phyloP scores from a whole-genome alignment of 2,113 vertebrate genomes.

The Semicossyphus pulcher region DNA sequence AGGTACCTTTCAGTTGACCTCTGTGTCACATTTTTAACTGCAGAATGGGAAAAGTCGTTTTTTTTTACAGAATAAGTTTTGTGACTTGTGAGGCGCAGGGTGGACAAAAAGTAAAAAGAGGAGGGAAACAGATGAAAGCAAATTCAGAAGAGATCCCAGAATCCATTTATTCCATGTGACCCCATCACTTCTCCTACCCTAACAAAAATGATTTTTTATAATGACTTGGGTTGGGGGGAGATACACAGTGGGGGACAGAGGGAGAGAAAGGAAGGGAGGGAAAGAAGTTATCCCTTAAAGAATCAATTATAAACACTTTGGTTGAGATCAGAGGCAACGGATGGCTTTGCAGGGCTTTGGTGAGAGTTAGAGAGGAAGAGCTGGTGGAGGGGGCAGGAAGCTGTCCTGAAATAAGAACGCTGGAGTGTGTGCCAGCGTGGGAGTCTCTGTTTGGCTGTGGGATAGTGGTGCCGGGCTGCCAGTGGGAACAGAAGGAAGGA shows the following conservation, averaged over 20 bases:
- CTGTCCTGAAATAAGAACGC: constrained; percentile 50
- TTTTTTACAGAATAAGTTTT: constrained; percentile 22
- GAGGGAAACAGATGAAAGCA: constrained; percentile 12
- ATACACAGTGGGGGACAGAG: constrained; percentile 1
- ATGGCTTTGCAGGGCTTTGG: constrained; percentile 55
- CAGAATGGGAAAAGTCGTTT: constrained; percentile 15
- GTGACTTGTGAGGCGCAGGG: constrained; percentile 1
- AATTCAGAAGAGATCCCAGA: constrained; percentile 39
- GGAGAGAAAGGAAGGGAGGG: constrained; percentile 3
- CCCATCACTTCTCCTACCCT: constrained; percentile 25
- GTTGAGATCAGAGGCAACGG: constrained; percentile 69
- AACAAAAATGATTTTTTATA: constrained; percentile 55
- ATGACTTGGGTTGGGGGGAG: constrained; percentile 26
- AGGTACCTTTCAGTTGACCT: constrained; percentile 1
- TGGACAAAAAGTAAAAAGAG: constrained; percentile 30
- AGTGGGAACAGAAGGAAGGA: constrained; percentile 34
- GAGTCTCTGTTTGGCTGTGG: constrained; percentile 37
- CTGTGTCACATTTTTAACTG: constrained; percentile 48
- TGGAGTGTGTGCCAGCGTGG: constrained; percentile 31
- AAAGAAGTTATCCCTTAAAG: constrained; percentile 66
- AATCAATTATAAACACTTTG: constrained; percentile 80
- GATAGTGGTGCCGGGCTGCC: constrained; percentile 22
- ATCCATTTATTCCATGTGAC: constrained; percentile 54
- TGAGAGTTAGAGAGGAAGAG: constrained; percentile 1
- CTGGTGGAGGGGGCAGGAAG: constrained; percentile 26